These are phyloP conservation scores for Dromas ardeola DNA, from an alignment of 2,113 vertebrate species.

Conservation along the genomic window DNA sequence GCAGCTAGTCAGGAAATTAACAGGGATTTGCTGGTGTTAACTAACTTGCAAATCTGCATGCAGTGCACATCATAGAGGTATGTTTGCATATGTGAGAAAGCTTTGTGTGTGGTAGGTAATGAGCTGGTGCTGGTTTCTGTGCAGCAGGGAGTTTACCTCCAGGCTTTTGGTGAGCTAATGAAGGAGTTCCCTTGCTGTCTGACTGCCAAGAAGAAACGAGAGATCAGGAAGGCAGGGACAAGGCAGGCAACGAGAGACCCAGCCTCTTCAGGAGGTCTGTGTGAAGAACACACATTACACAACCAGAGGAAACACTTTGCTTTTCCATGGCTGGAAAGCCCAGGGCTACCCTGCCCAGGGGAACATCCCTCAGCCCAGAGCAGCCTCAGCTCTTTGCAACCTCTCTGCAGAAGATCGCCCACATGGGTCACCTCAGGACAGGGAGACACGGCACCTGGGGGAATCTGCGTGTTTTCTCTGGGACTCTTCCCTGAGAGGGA, in stretches of 20 bases:
- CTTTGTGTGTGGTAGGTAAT: neutral
- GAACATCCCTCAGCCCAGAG: neutral
- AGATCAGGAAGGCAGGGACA: neutral
- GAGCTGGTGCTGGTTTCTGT: neutral
- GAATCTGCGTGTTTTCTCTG: accelerated
- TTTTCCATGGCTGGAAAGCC: neutral
- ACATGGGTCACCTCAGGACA: accelerated
- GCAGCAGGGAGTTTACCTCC: neutral
- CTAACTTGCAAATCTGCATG: accelerated
- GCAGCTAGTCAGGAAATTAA: neutral
- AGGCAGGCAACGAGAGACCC: neutral
- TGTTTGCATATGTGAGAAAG: neutral
- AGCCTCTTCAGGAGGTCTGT: neutral
- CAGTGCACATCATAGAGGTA: neutral
- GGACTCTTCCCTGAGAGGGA: neutral
- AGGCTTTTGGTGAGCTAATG: neutral
- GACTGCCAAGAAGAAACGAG: neutral
- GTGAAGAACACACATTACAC: accelerated
- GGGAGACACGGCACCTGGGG: neutral
- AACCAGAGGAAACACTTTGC: neutral
- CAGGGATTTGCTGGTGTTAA: neutral
- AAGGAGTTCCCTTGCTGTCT: conserved; percentile 6
- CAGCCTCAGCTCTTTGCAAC: neutral
- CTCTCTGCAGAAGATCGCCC: neutral
- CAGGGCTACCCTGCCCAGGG: accelerated